Evolutionary conservation across 2,888 invertebrate species (phyloP).

Genomic region (Lycia hirtaria): DNA sequence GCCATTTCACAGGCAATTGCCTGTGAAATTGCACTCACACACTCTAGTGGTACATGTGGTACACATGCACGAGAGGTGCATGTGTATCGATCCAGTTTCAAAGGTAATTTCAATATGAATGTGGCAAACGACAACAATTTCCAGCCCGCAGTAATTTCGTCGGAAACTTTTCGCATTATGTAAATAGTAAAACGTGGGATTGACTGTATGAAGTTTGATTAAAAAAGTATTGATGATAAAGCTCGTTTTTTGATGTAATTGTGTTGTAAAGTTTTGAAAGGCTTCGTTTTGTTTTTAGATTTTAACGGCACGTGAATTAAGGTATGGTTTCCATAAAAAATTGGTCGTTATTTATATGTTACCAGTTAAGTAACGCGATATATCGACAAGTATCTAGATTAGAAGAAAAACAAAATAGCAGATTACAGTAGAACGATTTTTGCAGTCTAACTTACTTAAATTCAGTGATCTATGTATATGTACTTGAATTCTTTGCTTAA

Average conservation of each 20-base stretch:
- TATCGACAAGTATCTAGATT: no score
- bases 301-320: background rate
- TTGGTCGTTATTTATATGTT: no score
- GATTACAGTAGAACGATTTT: no score
- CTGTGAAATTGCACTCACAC: no score
- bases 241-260: background rate
- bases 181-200: conserved; percentile 30
- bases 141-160: conserved; percentile 11
- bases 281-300: background rate
- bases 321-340: no score
- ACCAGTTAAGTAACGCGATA: no score
- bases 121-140: conserved; percentile 46
- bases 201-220: conserved; percentile 15
- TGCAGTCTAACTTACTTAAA: no score
- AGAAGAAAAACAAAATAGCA: no score
- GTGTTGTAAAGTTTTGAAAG: background rate
- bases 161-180: conserved; percentile 30
- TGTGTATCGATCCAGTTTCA: conserved; percentile 33
- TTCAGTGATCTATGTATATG: no score
- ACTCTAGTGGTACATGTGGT: no score
- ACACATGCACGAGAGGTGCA: no score
- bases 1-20: conserved; percentile 9
- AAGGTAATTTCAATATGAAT: conserved; percentile 51
- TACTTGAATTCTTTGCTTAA: no score
- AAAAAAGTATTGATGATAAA: conserved; percentile 12